These are phyloP conservation scores for Podilymbus podiceps DNA, from an alignment of 2,113 vertebrate species.

Conservation along the genomic window DNA sequence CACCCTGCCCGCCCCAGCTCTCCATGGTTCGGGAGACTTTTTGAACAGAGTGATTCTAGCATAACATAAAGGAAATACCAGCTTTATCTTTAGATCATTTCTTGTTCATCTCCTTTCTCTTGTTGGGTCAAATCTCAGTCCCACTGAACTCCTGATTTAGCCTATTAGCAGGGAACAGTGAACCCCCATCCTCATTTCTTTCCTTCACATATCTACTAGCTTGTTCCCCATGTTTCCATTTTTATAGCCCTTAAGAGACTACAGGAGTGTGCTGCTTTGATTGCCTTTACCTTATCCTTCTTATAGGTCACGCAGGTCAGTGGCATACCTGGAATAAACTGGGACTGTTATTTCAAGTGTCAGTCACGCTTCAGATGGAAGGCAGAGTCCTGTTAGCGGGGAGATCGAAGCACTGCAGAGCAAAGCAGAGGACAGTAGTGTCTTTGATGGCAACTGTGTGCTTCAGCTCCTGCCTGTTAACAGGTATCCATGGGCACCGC, in stretches of 20 bases:
- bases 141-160: neutral
- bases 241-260: neutral
- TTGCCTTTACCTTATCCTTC: neutral
- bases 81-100: neutral
- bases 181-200: neutral
- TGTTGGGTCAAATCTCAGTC: slow-evolving; percentile 10
- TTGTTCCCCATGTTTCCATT: neutral
- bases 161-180: neutral
- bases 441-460: neutral
- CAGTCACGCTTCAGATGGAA: neutral
- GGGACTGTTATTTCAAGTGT: neutral
- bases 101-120: slow-evolving; percentile 4
- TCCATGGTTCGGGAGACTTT: neutral
- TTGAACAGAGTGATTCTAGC: slow-evolving; percentile 11
- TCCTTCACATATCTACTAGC: neutral
- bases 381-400: neutral
- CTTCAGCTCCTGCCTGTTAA: neutral
- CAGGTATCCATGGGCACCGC: neutral
- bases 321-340: slow-evolving; percentile 23
- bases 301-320: neutral
- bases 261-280: neutral
- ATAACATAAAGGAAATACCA: slow-evolving; percentile 26
- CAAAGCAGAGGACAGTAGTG: neutral
- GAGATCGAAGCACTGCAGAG: neutral
- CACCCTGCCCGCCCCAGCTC: neutral